Evolutionary conservation across 2,113 vertebrate genomes (phyloP).

Genomic region (Pongo pygmaeus): DNA sequence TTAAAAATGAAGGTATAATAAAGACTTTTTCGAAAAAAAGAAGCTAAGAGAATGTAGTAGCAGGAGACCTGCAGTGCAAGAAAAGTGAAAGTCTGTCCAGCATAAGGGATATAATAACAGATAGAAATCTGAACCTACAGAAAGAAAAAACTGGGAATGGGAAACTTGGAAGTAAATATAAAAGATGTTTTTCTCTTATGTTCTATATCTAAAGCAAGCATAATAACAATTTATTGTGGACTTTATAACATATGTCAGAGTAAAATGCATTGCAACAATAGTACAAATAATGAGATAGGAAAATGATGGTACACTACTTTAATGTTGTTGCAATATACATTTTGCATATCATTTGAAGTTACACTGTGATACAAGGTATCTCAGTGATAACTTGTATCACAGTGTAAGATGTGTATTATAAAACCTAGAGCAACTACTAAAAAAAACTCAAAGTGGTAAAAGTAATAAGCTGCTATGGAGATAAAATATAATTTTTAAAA

Average conservation of each 20-base stretch:
- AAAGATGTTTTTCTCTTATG: background rate
- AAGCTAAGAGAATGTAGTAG: background rate
- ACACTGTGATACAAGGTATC: background rate
- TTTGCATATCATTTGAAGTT: background rate
- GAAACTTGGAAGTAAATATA: background rate
- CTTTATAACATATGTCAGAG: background rate
- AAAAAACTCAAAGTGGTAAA: background rate
- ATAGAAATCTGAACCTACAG: background rate
- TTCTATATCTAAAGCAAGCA: background rate
- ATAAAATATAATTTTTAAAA: background rate
- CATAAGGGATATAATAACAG: background rate
- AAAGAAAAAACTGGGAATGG: background rate
- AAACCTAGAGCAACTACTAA: background rate
- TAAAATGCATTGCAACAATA: background rate
- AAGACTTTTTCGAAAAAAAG: background rate
- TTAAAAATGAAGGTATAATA: background rate
- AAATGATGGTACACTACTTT: background rate
- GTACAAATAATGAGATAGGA: background rate
- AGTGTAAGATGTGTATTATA: background rate
- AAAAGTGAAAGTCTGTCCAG: background rate
- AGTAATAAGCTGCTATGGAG: background rate
- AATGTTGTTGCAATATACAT: background rate
- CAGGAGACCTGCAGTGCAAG: background rate
- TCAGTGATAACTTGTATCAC: background rate
- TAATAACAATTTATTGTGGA: background rate